Percentiles rank a stretch among this genome's conserved stretches.
Conservation (phyloP, 2,797 vertebrate genomes). For the Coreius guichenoti region DNA sequence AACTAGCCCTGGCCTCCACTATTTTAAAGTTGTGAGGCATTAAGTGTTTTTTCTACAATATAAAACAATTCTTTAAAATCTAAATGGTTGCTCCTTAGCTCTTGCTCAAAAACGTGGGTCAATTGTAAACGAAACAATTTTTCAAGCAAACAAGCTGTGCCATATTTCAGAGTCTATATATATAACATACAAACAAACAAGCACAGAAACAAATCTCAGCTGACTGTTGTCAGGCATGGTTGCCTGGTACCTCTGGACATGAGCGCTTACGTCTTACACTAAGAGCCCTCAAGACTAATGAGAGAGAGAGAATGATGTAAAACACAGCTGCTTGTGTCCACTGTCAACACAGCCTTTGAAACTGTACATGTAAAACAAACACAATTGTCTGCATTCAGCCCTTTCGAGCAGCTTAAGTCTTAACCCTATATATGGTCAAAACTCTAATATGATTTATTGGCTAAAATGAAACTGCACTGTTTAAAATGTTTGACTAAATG, state of each 20-base stretch:
- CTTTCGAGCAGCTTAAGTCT: not conserved
- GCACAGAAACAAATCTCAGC: conserved; percentile 52
- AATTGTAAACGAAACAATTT: not conserved
- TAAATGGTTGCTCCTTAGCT: not conserved
- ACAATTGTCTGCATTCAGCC: conserved; percentile 21
- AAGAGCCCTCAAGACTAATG: conserved; percentile 39
- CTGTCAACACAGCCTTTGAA: conserved; percentile 3
- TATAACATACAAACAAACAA: conserved; percentile 31
- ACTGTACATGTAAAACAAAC: conserved; percentile 24
- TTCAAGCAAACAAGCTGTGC: not conserved
- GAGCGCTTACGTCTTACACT: conserved; percentile 52
- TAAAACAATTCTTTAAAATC: not conserved
- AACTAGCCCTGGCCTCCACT: not conserved
- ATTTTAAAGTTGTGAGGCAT: not conserved
- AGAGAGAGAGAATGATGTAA: conserved; percentile 31
- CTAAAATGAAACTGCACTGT: not conserved
- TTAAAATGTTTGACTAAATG: conserved; percentile 16
- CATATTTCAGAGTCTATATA: conserved; percentile 29
- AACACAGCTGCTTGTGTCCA: conserved; percentile 32
- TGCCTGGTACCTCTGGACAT: conserved; percentile 54
- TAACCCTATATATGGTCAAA: conserved; percentile 27
- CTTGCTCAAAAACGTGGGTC: not conserved
- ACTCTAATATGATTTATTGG: not conserved
- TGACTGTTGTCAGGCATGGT: conserved; percentile 55
- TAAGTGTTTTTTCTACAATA: not conserved